Base-by-base conservation (phyloP, 2,888 invertebrate species). In the Entomobrya multifasciata region DNA sequence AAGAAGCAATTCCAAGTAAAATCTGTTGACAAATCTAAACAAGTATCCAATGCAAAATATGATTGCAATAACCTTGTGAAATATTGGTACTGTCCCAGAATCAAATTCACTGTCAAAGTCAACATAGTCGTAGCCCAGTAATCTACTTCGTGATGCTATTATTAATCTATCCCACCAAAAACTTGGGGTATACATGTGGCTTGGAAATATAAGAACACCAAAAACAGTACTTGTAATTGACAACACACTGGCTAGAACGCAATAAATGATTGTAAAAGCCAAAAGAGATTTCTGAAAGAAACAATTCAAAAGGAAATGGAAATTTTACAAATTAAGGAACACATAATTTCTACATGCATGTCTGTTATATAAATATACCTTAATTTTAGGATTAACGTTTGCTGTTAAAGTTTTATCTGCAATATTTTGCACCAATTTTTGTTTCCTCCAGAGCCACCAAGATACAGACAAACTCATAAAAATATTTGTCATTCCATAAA, bases 381-480 rank as follows among this genome's bases (percentile, higher is more conserved):
- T 47, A 11, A 47, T 10, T 15, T 47, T 47, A 15, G 3, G 10
- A 2, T n/a, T n/a, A 47, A 47, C n/a, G 15, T 47, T 47, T 15
- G 47, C 47, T 47, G 5, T 10, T 2, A 47, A n/a, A 2, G 47
- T 47, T 17, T 6, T 25, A 22, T 60, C 27, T 20, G 60, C 60
- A 60, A 60, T 60, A 15, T 27, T 60, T 6, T 60, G 22, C 15
- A 13, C 60, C 10, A 22, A 27, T 60, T 60, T 60, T 22, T 60
- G 60, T 22, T 60, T 60, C 20, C 22, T 20, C 60, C 60, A 60
- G 15, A 60, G 25, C 60, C 60, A 60, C 60, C 60, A 60, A 17
- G 15, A 10, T 6, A 60, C 60, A 22, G 22, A 17, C 10, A 60
- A 25, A 15, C 10, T 22, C 10, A 60, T 60, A 13, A 60, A 25